A percentile compares a stretch with the other conserved stretches of the same genome.
phyloP scores from a whole-genome alignment of 2,888 invertebrate species.

The Drosophila tripunctata region DNA sequence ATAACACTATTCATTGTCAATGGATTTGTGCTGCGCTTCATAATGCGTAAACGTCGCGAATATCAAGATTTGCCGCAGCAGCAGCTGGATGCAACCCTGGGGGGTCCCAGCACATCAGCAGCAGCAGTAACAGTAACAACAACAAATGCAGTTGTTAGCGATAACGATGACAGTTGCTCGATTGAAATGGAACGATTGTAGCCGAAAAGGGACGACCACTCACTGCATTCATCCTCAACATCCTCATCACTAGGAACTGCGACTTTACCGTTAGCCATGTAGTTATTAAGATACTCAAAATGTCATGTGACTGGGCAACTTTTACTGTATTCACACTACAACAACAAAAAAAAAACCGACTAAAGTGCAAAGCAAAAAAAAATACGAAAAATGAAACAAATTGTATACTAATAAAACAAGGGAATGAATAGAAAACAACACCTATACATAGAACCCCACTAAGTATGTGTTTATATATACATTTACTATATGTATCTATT shows the following conservation, averaged over 20 bases:
- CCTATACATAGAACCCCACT: conserved; percentile 3
- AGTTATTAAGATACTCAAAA: conserved; percentile 52
- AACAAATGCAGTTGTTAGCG: conserved; percentile 1
- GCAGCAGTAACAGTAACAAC: conserved; percentile 3
- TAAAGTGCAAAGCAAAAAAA: conserved; percentile 12
- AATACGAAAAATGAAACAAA: neutral
- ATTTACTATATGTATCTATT: conserved; percentile 8
- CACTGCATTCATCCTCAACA: neutral
- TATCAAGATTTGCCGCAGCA: conserved; percentile 36
- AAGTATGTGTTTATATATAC: conserved; percentile 4
- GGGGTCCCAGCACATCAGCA: conserved; percentile 30
- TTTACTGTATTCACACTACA: conserved; percentile 36
- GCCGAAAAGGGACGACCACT: no score
- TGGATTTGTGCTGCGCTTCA: conserved; percentile 67
- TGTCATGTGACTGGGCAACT: conserved; percentile 40
- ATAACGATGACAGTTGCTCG: conserved; percentile 41
- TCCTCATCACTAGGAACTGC: no score
- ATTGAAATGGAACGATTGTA: conserved; percentile 77
- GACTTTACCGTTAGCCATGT: neutral
- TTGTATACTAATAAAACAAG: conserved; percentile 21
- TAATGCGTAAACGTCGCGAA: conserved; percentile 66
- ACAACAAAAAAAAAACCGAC: conserved; percentile 5
- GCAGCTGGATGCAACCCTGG: conserved; percentile 12
- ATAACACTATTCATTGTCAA: conserved; percentile 64
- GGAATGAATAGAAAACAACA: conserved; percentile 5